Base-by-base conservation (phyloP, 1,140 invertebrate genomes). In the Leptopilina boulardi region DNA sequence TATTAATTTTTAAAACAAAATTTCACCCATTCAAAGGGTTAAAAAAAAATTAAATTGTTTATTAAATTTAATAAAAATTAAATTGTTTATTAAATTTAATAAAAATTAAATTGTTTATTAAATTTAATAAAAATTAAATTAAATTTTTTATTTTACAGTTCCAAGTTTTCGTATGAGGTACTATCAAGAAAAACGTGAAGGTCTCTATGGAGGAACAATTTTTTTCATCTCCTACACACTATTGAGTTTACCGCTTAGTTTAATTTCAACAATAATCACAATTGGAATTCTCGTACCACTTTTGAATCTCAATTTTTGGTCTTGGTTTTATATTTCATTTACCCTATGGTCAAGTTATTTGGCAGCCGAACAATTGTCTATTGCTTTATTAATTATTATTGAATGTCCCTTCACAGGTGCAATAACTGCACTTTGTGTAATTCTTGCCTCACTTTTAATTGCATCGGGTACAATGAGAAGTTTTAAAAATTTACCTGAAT, bases 151-250 rank as follows among this genome's bases (percentile, higher is more conserved):
- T 18, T 41, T 87, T 87, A 2, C 85, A 97, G 96, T 95, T 93
- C 94, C 95, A 42, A 93, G 93, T 59, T 96, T 96, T 90, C 92
- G 97, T n/a, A 96, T 96, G 38, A 92, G 96, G 26, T 98, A 97
- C 87, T 98, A 97, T 78, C 96, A 98, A 88, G 97, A 98, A 86
- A 94, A 95, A 11, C 93, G 97, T 73, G 96, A 97, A 86, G 96
- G 96, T 1, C 89, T 97, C 0, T 98, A 98, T 86, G 94, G 95
- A 15, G 97, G 97, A 2, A 95, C 96, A 0, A 93, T 96, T 77
- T 94, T 98, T 78, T 91, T 98, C 0, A 90, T 97, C 0, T 94
- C 96, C 0, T 96, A 97, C 86, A 94, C 95, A 71, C 85, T 97
- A 0, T 93, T 96, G 8, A 96, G 94, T 3, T 88, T 98, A 34